Base-by-base conservation (phyloP, 2,113 vertebrate genomes). In the Nesogale talazaci region DNA sequence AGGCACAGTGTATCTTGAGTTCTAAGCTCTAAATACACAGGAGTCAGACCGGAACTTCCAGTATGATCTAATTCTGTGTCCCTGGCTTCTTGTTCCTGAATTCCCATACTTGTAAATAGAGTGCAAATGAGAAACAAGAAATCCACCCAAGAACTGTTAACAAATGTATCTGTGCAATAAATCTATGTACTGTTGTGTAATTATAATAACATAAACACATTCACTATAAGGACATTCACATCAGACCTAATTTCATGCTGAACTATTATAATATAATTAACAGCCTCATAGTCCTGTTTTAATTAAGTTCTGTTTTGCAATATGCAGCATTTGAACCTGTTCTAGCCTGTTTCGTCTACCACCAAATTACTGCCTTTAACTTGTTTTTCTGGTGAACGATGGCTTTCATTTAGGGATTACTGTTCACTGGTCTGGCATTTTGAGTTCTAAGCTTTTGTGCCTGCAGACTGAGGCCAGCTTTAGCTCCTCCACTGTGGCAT, bases 251-350 rank as follows among this genome's bases (percentile, higher is more conserved):
- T 98, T 98, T 98, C 96, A 97, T 96, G 79, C 96, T 93, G 96
- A 97, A 98, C 97, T 97, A 97, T 98, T 98, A 97, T 93, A 97
- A 97, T 96, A 95, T 86, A 83, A 98, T 98, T 98, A 98, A 98
- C 96, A 98, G 95, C 93, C 91, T 97, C 96, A 93, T 93, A 95
- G 88, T 96, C 95, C 93, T 90, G 81, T 94, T 98, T 98, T 98
- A 98, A 98, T 98, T 97, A 98, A 98, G 96, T 97, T 97, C 96
- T 86, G 95, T 96, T 97, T 96, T 98, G 97, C 98, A 98, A 98
- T 97, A 97, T 96, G 97, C 97, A 97, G 97, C 96, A 97, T 98
- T 97, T 97, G 96, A 98, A 98, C 98, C 97, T 98, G 98, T 97
- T 97, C 94, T 14, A 89, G 97, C 98, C 97, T 98, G 98, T 95